phyloP scores from a whole-genome alignment of 2,797 vertebrate genomes.

The Characodon lateralis region DNA sequence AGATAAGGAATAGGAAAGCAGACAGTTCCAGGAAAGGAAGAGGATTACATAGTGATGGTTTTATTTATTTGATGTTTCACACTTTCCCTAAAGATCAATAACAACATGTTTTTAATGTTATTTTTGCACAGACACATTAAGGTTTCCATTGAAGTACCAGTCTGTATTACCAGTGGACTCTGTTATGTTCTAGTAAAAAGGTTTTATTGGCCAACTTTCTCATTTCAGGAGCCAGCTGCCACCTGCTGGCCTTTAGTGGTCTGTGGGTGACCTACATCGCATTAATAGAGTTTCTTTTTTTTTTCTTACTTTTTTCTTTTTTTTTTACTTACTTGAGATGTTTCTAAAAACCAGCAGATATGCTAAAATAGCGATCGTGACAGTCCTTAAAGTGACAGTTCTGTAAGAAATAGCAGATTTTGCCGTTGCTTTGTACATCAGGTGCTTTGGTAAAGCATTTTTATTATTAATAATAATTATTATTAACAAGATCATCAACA shows the following conservation, averaged over 20 bases:
- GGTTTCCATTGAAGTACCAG: neutral
- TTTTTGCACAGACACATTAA: constrained; percentile 8
- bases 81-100: constrained; percentile 35
- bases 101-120: constrained; percentile 14
- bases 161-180: neutral
- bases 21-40: neutral
- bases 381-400: no score
- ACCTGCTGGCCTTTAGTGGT: neutral
- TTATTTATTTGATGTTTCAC: constrained; percentile 35
- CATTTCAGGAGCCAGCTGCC: neutral
- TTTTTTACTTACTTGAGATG: no score
- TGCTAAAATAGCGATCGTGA: neutral
- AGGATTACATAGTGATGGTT: constrained; percentile 18
- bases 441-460: neutral
- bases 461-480: neutral
- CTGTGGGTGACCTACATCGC: constrained; percentile 1
- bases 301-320: no score
- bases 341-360: neutral
- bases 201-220: neutral
- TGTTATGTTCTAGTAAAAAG: neutral
- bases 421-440: neutral
- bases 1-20: constrained; percentile 32
- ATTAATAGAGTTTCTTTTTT: neutral
- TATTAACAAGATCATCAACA: no score
- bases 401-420: neutral